These are phyloP conservation scores for Cylas formicarius DNA, from an alignment of 1,140 invertebrate species.

Conservation along the genomic window DNA sequence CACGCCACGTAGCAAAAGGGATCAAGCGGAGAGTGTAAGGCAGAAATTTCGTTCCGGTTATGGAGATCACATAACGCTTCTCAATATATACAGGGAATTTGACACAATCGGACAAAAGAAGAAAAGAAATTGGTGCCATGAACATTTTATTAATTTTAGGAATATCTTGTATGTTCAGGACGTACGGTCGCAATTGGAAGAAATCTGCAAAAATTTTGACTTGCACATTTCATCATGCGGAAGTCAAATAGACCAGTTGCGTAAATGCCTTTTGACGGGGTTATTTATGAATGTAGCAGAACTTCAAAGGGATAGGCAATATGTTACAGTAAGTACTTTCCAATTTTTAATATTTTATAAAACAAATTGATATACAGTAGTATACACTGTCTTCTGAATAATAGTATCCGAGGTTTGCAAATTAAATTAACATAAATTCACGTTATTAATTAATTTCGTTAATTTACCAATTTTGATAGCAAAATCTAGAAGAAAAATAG, in stretches of 20 bases:
- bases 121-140: conserved; percentile 74
- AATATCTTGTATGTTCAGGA: conserved; percentile 78
- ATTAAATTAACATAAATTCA: too few relatives aligned
- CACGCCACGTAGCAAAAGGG: conserved; percentile 52
- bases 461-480: too few relatives aligned
- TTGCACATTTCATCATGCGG: conserved; percentile 68
- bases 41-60: conserved; percentile 78
- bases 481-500: too few relatives aligned
- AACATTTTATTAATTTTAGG: conserved; percentile 80
- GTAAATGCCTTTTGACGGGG: conserved; percentile 74
- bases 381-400: too few relatives aligned
- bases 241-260: conserved; percentile 60
- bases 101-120: conserved; percentile 66
- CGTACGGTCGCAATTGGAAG: conserved; percentile 73
- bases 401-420: too few relatives aligned
- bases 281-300: conserved; percentile 88
- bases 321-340: conserved; percentile 57
- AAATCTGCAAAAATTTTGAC: conserved; percentile 65
- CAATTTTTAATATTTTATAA: conserved; percentile 1
- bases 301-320: conserved; percentile 65
- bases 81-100: conserved; percentile 84
- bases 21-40: conserved; percentile 59
- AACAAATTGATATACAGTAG: too few relatives aligned
- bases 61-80: conserved; percentile 87
- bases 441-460: too few relatives aligned